Percentiles rank a stretch among this genome's conserved stretches.
phyloP scores from a whole-genome alignment of 2,888 invertebrate species.

The Didymodactylos carnosus region DNA sequence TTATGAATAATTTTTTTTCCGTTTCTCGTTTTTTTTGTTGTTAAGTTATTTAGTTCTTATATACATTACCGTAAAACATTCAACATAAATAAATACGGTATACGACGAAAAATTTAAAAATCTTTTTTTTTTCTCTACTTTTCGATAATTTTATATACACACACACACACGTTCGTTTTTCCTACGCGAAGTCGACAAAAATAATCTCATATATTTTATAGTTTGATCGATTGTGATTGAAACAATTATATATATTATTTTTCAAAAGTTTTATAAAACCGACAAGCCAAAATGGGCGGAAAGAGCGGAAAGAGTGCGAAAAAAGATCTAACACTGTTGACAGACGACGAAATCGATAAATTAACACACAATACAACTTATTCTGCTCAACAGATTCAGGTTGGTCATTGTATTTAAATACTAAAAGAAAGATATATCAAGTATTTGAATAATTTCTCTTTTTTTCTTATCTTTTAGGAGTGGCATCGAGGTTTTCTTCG shows the following conservation, averaged over 20 bases:
- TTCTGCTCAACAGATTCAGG: background rate
- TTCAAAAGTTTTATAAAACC: background rate
- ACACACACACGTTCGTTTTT: background rate
- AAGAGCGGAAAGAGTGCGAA: background rate
- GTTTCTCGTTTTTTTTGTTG: too few relatives aligned
- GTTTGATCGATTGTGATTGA: background rate
- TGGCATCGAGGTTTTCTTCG: background rate
- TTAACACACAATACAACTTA: background rate
- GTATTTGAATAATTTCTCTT: too few relatives aligned
- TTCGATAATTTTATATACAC: background rate
- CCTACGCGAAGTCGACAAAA: too few relatives aligned
- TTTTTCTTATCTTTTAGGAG: too few relatives aligned
- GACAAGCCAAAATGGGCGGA: background rate
- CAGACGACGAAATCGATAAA: background rate
- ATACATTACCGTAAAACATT: too few relatives aligned
- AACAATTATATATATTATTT: background rate
- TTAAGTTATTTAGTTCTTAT: too few relatives aligned
- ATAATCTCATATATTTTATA: too few relatives aligned
- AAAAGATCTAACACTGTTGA: background rate
- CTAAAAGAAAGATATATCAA: too few relatives aligned
- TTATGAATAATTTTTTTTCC: too few relatives aligned
- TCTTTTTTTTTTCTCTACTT: background rate
- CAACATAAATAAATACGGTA: too few relatives aligned
- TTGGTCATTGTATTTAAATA: too few relatives aligned
- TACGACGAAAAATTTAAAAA: too few relatives aligned